Evolutionary conservation across 1,140 invertebrate species (phyloP), one percentile per base, ranked within the genome.

Genomic region (Metaphire vulgaris): DNA sequence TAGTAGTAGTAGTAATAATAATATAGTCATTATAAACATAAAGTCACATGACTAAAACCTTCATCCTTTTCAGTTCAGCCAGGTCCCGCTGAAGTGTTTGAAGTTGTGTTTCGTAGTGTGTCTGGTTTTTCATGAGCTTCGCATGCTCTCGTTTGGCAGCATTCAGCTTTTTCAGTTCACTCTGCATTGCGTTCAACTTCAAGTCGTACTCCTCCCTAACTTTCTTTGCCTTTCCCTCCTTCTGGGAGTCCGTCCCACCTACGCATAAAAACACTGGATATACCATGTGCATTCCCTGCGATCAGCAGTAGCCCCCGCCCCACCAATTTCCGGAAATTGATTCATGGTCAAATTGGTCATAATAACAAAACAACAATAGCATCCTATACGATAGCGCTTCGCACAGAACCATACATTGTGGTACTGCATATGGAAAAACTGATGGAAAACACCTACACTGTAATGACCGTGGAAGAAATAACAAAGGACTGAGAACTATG

Each of bases 141-240:
- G 92, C 89, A 85, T 99, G 95, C 85, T 98, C 94, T 78, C 92
- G 92, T 82, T 97, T 93, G 0, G 94, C 93, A 0, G 90, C 89
- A 84, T 98, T 93, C 72, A 98, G 86, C 78, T 93, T 90, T 81
- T 92, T 91, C 81, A 98, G 86, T 85, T 99, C 96, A 33, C 89
- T 90, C 81, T 96, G 92, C 90, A 99, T 92, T n/a, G 89, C 88
- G 29, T 87, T 87, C 16, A 99, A 85, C 83, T 93, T 94, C 72
- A 90, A 90, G 82, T 98, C 95, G 87, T 97, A 99, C 78, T 98
- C 93, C 34, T 94, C 91, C 80, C 91, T 91, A 14, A 98, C 89
- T 82, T 93, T 93, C 80, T 93, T 92, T 2, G 92, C 89, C 84
- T 93, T 93, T 69, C 94, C 93, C 2, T 70, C 74, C 29, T 56